A percentile compares a stretch with the other conserved stretches of the same genome.
Conservation (phyloP, 1,140 invertebrate genomes). For the Leptonema lineaticorne region DNA sequence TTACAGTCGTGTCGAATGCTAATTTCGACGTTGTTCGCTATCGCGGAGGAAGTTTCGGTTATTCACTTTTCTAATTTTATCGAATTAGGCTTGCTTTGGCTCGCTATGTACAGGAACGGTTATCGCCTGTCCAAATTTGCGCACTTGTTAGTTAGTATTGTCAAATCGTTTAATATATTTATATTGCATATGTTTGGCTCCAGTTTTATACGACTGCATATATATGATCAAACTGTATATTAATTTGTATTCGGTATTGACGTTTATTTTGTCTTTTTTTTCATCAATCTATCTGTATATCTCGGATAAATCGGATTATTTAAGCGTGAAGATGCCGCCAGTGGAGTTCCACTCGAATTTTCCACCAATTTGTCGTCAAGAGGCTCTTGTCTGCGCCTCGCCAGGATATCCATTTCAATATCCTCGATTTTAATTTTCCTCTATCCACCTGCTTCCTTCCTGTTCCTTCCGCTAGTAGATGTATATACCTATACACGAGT, state of each 20-base stretch:
- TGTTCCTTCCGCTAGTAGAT: not conserved
- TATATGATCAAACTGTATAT: not conserved
- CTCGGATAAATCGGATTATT: constrained; percentile 11
- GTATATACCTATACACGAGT: no score
- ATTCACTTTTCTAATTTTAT: not conserved
- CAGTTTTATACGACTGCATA: not conserved
- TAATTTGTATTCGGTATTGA: not conserved
- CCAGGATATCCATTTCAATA: constrained; percentile 33
- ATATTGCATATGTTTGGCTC: not conserved
- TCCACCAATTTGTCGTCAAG: constrained; percentile 29
- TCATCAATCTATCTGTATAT: no score
- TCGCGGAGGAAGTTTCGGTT: not conserved
- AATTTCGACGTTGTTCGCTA: not conserved
- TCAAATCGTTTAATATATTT: not conserved
- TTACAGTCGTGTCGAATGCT: not conserved
- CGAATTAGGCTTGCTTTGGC: not conserved
- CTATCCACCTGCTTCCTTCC: constrained; percentile 31
- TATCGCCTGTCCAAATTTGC: not conserved
- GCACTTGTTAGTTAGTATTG: not conserved
- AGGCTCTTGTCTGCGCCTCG: constrained; percentile 20
- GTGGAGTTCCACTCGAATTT: constrained; percentile 21
- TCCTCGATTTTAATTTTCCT: constrained; percentile 36
- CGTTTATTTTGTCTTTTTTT: no score
- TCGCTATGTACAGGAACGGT: not conserved
- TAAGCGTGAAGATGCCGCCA: constrained; percentile 5